Percentiles rank a stretch among this genome's conserved stretches.
Evolutionary conservation across 2,888 invertebrate genomes (phyloP).

Genomic region (Tachystola acroxantha): DNA sequence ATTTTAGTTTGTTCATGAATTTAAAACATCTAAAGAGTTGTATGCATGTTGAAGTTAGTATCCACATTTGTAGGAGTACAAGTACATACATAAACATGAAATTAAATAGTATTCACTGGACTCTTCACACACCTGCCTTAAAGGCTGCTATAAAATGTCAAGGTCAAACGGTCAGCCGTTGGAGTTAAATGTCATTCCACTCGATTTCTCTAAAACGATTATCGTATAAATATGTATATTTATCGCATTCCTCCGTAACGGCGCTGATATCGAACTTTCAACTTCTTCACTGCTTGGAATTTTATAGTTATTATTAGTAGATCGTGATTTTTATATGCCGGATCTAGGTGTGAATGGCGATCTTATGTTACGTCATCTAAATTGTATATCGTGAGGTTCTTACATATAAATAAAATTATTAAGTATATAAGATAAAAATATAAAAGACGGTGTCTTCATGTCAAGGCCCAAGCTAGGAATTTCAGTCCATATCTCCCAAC

Average conservation of each 20-base stretch:
- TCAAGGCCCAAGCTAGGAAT: no score
- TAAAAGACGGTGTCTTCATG: no score
- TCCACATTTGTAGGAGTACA: not conserved
- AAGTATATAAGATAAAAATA: no score
- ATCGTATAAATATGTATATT: conserved; percentile 46
- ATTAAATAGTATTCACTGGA: conserved; percentile 1
- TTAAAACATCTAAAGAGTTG: no score
- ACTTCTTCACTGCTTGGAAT: conserved; percentile 7
- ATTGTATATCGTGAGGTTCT: no score
- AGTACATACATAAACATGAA: not conserved
- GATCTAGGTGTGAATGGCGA: not conserved
- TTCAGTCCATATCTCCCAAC: no score
- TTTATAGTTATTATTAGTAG: not conserved
- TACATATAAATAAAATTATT: no score
- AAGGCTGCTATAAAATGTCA: conserved; percentile 58
- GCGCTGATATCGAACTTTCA: conserved; percentile 19
- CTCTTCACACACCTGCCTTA: conserved; percentile 33
- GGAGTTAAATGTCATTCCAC: conserved; percentile 30
- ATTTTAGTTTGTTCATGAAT: no score
- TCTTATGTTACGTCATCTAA: no score
- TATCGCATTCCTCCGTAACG: conserved; percentile 38
- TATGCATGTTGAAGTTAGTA: not conserved
- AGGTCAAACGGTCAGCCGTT: conserved; percentile 53
- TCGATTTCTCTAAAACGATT: conserved; percentile 62
- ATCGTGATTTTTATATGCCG: conserved; percentile 4